Evolutionary conservation across 2,888 invertebrate species (phyloP), one percentile per base, ranked within the genome.

Genomic region (Neoscelio sp.): DNA sequence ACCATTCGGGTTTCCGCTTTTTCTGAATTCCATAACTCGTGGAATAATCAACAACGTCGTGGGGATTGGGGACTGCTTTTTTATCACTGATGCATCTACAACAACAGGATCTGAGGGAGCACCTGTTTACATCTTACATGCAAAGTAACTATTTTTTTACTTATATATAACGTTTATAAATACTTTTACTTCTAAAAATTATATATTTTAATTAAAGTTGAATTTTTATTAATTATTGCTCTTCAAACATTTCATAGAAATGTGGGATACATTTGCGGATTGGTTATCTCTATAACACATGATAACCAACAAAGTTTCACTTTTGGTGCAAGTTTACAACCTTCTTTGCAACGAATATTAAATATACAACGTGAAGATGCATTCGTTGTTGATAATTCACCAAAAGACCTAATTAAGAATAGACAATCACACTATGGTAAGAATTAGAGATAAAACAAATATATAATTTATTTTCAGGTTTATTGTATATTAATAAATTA

Each of bases 281-380:
- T 92, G 80, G 92, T 94, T 81, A 91, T 93, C 40, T 92, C 92
- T 83, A 91, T 93, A 82, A 91, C 93, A 82, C 91, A 92, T 23
- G 93, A 93, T 4, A 94, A 94, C 89, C 93, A 93, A 92, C 92
- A 93, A 76, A 93, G 93, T 58, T 92, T 93, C 78, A 93, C 93
- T 7, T 91, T 94, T 77, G 91, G 91, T 42, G 93, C 92, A 20
- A 92, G 92, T 77, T 89, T 94, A 17, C 87, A 88, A 40, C 90
- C 92, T 0, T 92, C 91, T 91, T 74, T 88, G 89, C 1, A 90
- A 89, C 81, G 91, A 91, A 84, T 90, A 40, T 78, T 86, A 56
- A 56, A 52, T 48, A 46, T 44, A 17, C 23, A 48, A 20, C 13
- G 26, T n/a, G 18, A 52, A 40, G 17, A 7, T 42, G 2, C 58